Percentiles rank a stretch among this genome's conserved stretches.
Conservation (phyloP, 2,797 vertebrate genomes). For the Sciurus vulgaris region DNA sequence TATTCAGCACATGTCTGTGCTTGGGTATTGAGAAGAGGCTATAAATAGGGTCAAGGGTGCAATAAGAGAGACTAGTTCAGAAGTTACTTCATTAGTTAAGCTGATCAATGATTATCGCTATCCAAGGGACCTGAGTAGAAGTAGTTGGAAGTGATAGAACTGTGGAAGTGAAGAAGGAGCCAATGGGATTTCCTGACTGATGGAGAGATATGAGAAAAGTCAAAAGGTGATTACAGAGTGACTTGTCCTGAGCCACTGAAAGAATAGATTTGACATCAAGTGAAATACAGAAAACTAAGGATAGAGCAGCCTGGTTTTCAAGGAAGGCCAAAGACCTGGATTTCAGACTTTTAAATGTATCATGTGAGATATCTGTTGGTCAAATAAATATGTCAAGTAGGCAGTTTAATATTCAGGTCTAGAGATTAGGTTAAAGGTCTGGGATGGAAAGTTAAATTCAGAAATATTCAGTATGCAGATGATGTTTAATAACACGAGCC, state of each 20-base stretch:
- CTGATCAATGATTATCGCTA: background rate
- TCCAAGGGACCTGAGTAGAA: background rate
- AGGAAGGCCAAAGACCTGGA: background rate
- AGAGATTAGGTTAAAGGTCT: background rate
- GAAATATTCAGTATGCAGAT: background rate
- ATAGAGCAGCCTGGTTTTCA: background rate
- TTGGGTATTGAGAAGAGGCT: background rate
- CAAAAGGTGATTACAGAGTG: background rate
- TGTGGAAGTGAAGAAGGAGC: background rate
- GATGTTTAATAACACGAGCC: background rate
- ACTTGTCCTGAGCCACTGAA: background rate
- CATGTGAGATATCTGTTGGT: background rate
- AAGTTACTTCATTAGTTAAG: background rate
- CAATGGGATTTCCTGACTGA: background rate
- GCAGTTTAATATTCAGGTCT: background rate
- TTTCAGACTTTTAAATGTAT: background rate
- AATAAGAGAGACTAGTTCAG: background rate
- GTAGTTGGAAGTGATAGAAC: background rate
- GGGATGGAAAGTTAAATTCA: constrained; percentile 22
- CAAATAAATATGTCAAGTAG: background rate
- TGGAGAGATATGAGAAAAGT: background rate
- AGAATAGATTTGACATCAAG: background rate
- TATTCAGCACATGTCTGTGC: background rate
- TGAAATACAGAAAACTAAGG: background rate
- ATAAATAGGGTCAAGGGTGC: background rate